Evolutionary conservation across 2,888 invertebrate genomes (phyloP).

Genomic region (Anagyrus pseudococci): DNA sequence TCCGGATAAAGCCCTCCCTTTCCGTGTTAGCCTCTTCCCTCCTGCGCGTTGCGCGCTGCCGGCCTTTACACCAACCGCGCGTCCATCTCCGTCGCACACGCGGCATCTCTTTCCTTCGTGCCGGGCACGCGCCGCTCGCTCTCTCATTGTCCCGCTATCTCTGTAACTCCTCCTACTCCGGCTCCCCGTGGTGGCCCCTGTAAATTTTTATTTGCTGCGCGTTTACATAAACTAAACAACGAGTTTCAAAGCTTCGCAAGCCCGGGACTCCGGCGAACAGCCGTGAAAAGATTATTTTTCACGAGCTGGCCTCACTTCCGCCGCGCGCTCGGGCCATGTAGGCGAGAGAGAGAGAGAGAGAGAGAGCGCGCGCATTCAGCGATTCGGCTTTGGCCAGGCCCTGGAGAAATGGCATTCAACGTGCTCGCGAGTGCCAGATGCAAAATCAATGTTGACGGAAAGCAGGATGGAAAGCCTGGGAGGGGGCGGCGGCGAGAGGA

Average conservation of each 20-base stretch:
- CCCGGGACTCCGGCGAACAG: constrained; percentile 1
- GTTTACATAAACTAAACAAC: constrained; percentile 33
- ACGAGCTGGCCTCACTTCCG: too few species aligned
- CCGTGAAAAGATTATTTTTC: constrained; percentile 19
- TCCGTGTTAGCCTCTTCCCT: constrained; percentile 36
- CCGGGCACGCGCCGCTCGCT: constrained; percentile 5
- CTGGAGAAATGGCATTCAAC: background rate
- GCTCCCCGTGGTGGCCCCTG: too few species aligned
- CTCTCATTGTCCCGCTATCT: too few species aligned
- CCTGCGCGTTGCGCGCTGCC: constrained; percentile 22
- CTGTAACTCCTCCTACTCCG: too few species aligned
- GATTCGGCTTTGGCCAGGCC: constrained; percentile 1
- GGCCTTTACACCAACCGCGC: constrained; percentile 7
- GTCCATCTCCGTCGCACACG: background rate
- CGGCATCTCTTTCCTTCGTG: too few species aligned
- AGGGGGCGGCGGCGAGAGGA: background rate
- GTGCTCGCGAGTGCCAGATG: too few species aligned
- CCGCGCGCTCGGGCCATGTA: too few species aligned
- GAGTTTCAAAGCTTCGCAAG: constrained; percentile 17
- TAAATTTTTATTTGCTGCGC: constrained; percentile 34
- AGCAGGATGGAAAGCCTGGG: background rate
- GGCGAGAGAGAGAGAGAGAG: too few species aligned
- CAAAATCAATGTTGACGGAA: constrained; percentile 8
- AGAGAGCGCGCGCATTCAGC: background rate
- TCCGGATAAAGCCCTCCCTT: constrained; percentile 36